These are phyloP conservation scores for Polyploca ridens DNA, from an alignment of 2,888 invertebrate species.

Conservation along the genomic window DNA sequence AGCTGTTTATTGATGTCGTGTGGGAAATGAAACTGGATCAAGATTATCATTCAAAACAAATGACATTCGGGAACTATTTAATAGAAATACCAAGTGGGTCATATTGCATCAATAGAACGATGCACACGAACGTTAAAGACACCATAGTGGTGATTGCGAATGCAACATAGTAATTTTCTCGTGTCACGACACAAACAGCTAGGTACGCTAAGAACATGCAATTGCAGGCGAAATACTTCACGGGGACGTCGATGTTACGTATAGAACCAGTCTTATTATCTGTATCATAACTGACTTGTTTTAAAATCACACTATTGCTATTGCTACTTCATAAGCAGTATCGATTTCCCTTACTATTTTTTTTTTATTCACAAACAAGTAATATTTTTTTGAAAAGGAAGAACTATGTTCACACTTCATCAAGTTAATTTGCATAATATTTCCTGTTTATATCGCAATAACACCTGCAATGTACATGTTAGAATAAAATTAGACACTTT, in stretches of 20 bases:
- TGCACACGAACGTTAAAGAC: constrained; percentile 70
- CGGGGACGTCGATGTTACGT: constrained; percentile 27
- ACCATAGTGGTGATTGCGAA: constrained; percentile 67
- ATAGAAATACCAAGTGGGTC: constrained; percentile 73
- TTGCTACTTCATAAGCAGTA: constrained; percentile 19
- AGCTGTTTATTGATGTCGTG: neutral
- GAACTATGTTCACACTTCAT: neutral
- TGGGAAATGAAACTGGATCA: neutral
- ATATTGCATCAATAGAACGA: constrained; percentile 75
- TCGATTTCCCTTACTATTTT: neutral
- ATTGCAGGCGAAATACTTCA: constrained; percentile 34
- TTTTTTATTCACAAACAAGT: neutral
- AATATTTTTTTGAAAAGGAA: neutral
- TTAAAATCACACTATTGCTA: constrained; percentile 36
- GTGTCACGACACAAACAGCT: constrained; percentile 62
- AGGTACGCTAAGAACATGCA: constrained; percentile 36
- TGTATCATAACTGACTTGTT: constrained; percentile 18
- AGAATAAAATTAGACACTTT: constrained; percentile 27
- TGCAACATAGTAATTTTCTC: constrained; percentile 68
- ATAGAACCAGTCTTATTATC: constrained; percentile 37
- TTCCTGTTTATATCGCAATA: constrained; percentile 2
- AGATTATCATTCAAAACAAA: constrained; percentile 12
- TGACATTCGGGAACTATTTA: constrained; percentile 50
- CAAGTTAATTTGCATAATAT: neutral
- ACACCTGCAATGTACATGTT: constrained; percentile 19